Base-by-base conservation (phyloP, 1,140 invertebrate genomes). In the Drosophila neocordata region DNA sequence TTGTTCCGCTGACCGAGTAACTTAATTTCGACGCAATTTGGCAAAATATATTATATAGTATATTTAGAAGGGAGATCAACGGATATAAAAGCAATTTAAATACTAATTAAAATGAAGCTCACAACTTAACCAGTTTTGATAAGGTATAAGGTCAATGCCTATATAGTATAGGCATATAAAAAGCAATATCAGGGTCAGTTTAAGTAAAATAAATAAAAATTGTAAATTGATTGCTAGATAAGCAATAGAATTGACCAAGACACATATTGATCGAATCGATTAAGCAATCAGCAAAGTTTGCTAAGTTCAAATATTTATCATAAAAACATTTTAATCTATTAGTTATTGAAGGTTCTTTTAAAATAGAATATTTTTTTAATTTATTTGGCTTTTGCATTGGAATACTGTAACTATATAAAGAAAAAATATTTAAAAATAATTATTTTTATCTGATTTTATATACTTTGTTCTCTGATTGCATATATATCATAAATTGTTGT, bases 111-210 rank as follows among this genome's bases (percentile, higher is more conserved):
- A 56, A 34, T 56, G 13, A 15, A 56, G 13, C 53, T 18, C 53
- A 11, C 15, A 15, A 51, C 9, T 9, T n/a, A 56, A 35, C 53
- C 53, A 35, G 53, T 34, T 56, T 35, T 56, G 53, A 56, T 56
- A 56, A 56, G 53, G 15, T 27, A 56, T 56, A 34, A 24, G 53
- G 22, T 56, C 53, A 56, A 56, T 56, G 53, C n/a, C n/a, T n/a
- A n/a, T n/a, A n/a, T n/a, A n/a, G 53, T 18, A 44, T 31, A 55
- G 8, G 13, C 7, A 11, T 31, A 15, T 56, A 56, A 35, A 20
- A 15, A 34, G n/a, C 22, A 4, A 35, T 34, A 35, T 56, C 27
- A 27, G 35, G 53, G 53, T 56, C 53, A 35, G 24, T 56, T 56
- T 18, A 15, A 56, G 24, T 8, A 48, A 20, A 20, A 15, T 48